Percentiles rank a stretch among this genome's conserved stretches.
Evolutionary conservation across 2,797 vertebrate species (phyloP).

Genomic region (Decapterus maruadsi): DNA sequence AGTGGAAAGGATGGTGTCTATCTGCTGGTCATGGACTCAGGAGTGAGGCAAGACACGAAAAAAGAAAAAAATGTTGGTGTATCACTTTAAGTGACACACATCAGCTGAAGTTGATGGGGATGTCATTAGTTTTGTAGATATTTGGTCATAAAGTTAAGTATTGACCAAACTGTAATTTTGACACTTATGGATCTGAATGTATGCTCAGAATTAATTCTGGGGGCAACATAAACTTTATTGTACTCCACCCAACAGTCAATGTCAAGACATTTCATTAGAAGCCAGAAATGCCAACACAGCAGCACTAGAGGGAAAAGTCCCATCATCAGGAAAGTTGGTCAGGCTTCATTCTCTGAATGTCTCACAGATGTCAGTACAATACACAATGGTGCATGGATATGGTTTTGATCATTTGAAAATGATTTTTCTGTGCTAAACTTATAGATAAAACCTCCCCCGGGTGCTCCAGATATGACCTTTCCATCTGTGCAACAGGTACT

Average conservation of each 20-base stretch:
- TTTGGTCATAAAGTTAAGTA: not conserved
- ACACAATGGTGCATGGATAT: not conserved
- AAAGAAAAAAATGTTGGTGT: no score
- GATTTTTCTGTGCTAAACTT: not conserved
- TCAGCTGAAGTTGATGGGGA: not conserved
- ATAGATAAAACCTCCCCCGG: not conserved
- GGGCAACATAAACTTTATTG: not conserved
- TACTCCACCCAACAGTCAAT: not conserved
- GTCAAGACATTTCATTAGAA: not conserved
- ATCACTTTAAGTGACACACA: no score
- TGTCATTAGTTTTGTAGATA: not conserved
- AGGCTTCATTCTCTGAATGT: not conserved
- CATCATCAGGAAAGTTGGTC: not conserved
- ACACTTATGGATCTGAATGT: not conserved
- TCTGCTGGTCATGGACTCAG: no score
- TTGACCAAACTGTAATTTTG: not conserved
- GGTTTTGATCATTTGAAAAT: constrained; percentile 27
- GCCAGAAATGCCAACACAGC: not conserved
- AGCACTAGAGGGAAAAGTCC: not conserved
- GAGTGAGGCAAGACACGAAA: no score
- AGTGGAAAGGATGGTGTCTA: no score
- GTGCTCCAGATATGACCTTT: constrained; percentile 29
- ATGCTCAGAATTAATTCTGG: not conserved
- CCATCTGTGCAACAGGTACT: constrained; percentile 13
- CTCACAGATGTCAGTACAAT: not conserved